A percentile compares a stretch with the other conserved stretches of the same genome.
Evolutionary conservation across 1,140 invertebrate species (phyloP).

Genomic region (Scaptomyza pallida): DNA sequence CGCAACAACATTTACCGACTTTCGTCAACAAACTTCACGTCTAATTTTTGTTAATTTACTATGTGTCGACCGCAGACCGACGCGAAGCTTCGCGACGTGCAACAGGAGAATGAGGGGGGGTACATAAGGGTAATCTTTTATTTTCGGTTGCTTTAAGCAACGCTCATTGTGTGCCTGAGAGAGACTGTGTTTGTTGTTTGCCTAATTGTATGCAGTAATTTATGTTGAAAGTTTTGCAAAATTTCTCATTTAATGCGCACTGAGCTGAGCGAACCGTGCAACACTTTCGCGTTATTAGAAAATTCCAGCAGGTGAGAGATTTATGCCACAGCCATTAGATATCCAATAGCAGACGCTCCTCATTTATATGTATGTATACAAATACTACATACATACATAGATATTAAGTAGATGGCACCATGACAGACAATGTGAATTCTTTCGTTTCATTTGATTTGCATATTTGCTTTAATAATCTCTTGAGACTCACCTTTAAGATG

Average conservation of each 20-base stretch:
- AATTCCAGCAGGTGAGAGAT: conserved; percentile 74
- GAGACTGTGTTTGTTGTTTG: conserved; percentile 17
- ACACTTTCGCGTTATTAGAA: conserved; percentile 76
- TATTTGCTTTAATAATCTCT: conserved; percentile 27
- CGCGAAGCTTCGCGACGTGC: background rate
- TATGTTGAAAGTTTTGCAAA: conserved; percentile 74
- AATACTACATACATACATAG: background rate
- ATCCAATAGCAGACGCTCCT: conserved; percentile 44
- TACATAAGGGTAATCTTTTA: conserved; percentile 17
- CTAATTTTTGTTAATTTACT: conserved; percentile 74
- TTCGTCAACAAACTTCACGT: conserved; percentile 62
- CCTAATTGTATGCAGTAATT: conserved; percentile 67
- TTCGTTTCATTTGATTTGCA: conserved; percentile 28
- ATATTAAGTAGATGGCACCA: background rate
- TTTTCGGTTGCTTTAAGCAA: conserved; percentile 9
- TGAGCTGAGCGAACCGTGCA: conserved; percentile 57
- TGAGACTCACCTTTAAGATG: conserved; percentile 47
- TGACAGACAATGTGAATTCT: conserved; percentile 11
- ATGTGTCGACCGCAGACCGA: conserved; percentile 13
- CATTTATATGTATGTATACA: background rate
- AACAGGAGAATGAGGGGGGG: too few species aligned
- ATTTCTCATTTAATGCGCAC: conserved; percentile 74
- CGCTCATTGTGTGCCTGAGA: background rate
- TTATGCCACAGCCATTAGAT: conserved; percentile 60
- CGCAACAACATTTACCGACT: conserved; percentile 58